phyloP scores from a whole-genome alignment of 2,113 vertebrate species.

The cattle (Bos taurus) region DNA sequence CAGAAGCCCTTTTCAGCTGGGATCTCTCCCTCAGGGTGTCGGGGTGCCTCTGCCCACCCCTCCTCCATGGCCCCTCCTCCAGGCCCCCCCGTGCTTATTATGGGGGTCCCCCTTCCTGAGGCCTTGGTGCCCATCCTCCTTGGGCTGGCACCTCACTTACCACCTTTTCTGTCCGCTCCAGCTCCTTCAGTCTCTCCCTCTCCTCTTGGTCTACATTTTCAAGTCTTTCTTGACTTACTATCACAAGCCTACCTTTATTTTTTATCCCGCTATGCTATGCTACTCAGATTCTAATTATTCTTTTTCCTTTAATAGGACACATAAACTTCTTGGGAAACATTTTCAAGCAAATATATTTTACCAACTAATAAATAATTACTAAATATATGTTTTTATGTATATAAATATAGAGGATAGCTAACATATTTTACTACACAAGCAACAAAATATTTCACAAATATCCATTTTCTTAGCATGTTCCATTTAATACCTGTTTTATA shows the following conservation, averaged over 20 bases:
- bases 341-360: background rate
- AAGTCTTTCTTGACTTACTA: background rate
- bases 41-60: too few species aligned
- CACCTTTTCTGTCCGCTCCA: fast-evolving
- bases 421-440: background rate
- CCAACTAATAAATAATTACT: background rate
- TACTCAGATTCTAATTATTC: background rate
- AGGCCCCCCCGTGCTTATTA: fast-evolving
- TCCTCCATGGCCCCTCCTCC: background rate
- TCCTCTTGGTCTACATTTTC: background rate
- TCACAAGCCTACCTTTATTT: background rate
- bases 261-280: background rate
- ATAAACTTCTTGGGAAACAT: background rate
- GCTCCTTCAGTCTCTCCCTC: background rate
- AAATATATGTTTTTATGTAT: background rate
- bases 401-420: background rate
- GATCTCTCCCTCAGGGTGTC: background rate
- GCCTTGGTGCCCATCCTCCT: too few species aligned
- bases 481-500: background rate
- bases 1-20: background rate
- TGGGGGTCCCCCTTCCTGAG: background rate
- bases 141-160: fast-evolving
- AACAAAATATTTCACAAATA: background rate
- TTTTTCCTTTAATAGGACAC: background rate
- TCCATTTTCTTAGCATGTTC: background rate